These are phyloP conservation scores for Labeo rohita DNA, from an alignment of 2,113 vertebrate genomes.

Conservation along the genomic window DNA sequence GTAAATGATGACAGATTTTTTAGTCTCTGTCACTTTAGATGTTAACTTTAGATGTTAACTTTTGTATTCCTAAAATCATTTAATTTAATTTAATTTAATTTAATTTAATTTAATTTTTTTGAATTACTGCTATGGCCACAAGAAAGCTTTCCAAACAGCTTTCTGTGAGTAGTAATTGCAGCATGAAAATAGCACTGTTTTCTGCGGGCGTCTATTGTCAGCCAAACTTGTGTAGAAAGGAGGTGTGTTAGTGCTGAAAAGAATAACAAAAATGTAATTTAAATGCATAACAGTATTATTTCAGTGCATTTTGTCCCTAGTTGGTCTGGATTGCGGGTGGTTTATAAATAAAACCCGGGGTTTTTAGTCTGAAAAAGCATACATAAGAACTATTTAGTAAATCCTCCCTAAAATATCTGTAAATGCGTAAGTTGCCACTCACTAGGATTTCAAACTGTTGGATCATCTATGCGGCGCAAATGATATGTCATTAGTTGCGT, in stretches of 20 bases:
- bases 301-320: neutral
- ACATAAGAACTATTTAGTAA: neutral
- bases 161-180: neutral
- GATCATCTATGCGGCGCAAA: conserved; percentile 5
- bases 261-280: neutral
- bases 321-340: neutral
- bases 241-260: neutral
- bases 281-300: neutral
- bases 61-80: neutral
- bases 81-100: too few species aligned
- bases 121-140: neutral
- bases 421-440: conserved; percentile 7
- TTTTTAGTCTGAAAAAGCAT: neutral
- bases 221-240: neutral
- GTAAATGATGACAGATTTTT: neutral
- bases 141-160: neutral
- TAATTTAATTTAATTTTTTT: neutral
- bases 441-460: conserved; percentile 29
- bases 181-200: neutral
- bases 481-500: conserved; percentile 19
- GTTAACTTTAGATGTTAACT: neutral
- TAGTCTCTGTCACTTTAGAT: too few species aligned
- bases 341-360: neutral
- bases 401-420: neutral
- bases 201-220: neutral